Conservation (phyloP, 2,797 vertebrate species). For the Graptemys geographica region DNA sequence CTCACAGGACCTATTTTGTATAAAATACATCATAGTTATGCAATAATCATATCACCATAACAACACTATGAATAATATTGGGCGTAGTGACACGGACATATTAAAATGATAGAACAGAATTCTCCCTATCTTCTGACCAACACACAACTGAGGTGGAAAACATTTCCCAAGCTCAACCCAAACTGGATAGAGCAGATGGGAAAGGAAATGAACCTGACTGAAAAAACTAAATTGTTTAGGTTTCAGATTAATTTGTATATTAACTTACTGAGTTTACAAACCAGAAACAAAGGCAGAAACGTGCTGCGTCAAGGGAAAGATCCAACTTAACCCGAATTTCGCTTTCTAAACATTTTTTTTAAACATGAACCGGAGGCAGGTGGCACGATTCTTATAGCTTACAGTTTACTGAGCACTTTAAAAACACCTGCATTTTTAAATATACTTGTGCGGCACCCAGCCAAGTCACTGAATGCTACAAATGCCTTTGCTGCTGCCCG, state of each 20-base stretch:
- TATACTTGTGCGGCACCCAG: not conserved
- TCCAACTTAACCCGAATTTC: not conserved
- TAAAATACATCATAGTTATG: too few relatives aligned
- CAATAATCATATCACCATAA: too few relatives aligned
- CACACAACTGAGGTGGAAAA: not conserved
- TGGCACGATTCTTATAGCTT: not conserved
- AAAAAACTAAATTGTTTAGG: not conserved
- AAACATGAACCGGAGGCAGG: too few relatives aligned
- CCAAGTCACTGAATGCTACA: not conserved
- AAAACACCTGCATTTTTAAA: not conserved
- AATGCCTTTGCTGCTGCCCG: rapidly evolving
- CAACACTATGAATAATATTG: too few relatives aligned
- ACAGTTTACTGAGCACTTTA: not conserved
- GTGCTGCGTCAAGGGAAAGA: not conserved
- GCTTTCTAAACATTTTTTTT: not conserved
- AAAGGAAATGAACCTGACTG: not conserved
- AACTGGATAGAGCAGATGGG: not conserved
- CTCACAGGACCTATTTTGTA: too few relatives aligned
- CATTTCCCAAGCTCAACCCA: not conserved
- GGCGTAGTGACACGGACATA: not conserved
- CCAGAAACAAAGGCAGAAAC: not conserved
- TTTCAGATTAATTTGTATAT: not conserved
- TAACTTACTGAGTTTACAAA: not conserved
- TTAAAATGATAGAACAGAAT: not conserved
- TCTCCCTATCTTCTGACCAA: not conserved